Conservation (phyloP, 2,888 invertebrate species). For the Diabrotica balteata region DNA sequence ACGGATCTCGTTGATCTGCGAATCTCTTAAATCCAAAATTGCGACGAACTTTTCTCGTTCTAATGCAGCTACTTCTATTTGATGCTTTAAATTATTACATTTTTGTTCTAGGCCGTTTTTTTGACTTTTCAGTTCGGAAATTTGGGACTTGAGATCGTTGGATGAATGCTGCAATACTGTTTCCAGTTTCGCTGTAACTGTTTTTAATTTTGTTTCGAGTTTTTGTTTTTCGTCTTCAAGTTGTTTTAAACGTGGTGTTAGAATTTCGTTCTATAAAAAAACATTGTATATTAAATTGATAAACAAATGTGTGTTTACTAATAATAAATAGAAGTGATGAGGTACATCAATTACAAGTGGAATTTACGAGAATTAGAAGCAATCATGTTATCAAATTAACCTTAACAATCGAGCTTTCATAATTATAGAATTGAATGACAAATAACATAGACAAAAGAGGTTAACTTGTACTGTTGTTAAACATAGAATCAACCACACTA, state of each 20-base stretch:
- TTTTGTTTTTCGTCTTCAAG: slow-evolving; percentile 45
- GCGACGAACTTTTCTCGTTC: slow-evolving; percentile 58
- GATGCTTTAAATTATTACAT: slow-evolving; percentile 49
- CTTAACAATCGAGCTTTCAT: too few relatives aligned
- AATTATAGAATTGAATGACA: too few relatives aligned
- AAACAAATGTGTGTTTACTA: too few relatives aligned
- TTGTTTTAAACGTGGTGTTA: slow-evolving; percentile 36
- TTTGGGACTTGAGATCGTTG: slow-evolving; percentile 47
- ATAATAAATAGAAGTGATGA: too few relatives aligned
- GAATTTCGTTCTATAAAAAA: slow-evolving; percentile 39
- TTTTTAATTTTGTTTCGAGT: slow-evolving; percentile 37
- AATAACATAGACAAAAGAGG: too few relatives aligned
- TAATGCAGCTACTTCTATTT: slow-evolving; percentile 53
- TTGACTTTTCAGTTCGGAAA: slow-evolving; percentile 51
- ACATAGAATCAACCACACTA: too few relatives aligned
- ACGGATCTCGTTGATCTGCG: slow-evolving; percentile 57
- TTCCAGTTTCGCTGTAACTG: slow-evolving; percentile 40
- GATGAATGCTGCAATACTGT: slow-evolving; percentile 38
- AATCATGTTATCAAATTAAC: too few relatives aligned
- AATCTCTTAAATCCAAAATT: slow-evolving; percentile 54
- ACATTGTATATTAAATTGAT: not conserved
- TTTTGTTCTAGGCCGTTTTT: slow-evolving; percentile 51
- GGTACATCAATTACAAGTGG: too few relatives aligned
- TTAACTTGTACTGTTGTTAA: too few relatives aligned
- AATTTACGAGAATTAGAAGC: too few relatives aligned